Percentiles rank a stretch among this genome's conserved stretches.
Evolutionary conservation across 2,888 invertebrate genomes (phyloP).

Genomic region (Teinopalpus imperialis): DNA sequence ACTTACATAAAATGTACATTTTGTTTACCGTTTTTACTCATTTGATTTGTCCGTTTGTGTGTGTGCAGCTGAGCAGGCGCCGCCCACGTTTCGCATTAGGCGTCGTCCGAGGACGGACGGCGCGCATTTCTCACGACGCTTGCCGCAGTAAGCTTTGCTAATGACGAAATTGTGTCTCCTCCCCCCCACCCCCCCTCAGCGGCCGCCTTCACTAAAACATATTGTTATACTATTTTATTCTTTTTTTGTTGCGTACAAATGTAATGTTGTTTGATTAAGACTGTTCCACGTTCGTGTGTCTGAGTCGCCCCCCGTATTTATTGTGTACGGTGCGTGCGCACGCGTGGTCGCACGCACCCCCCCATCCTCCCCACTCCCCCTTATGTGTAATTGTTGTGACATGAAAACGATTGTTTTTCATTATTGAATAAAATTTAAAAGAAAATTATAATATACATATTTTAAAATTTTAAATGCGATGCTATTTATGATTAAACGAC

Average conservation of each 20-base stretch:
- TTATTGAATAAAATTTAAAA: constrained; percentile 18
- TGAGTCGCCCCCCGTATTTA: constrained; percentile 69
- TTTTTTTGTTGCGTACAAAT: constrained; percentile 75
- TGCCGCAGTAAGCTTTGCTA: constrained; percentile 77
- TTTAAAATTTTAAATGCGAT: constrained; percentile 68
- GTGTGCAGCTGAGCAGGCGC: constrained; percentile 34
- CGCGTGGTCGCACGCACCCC: constrained; percentile 27
- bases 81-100: constrained; percentile 34
- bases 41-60: constrained; percentile 2
- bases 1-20: too few species aligned
- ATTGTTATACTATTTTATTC: constrained; percentile 50
- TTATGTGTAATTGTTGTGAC: constrained; percentile 62
- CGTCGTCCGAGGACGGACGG: constrained; percentile 38
- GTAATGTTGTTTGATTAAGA: constrained; percentile 74
- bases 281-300: constrained; percentile 75
- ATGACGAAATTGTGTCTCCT: constrained; percentile 68
- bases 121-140: constrained; percentile 70
- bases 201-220: constrained; percentile 44
- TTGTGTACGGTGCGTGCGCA: constrained; percentile 45
- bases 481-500: constrained; percentile 74
- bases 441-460: constrained; percentile 53
- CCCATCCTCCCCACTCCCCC: neutral
- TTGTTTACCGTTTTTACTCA: too few species aligned
- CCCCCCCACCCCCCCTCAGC: too few species aligned
- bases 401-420: constrained; percentile 40